Evolutionary conservation across 2,113 vertebrate species (phyloP).

Genomic region (Tympanuchus pallidicinctus): DNA sequence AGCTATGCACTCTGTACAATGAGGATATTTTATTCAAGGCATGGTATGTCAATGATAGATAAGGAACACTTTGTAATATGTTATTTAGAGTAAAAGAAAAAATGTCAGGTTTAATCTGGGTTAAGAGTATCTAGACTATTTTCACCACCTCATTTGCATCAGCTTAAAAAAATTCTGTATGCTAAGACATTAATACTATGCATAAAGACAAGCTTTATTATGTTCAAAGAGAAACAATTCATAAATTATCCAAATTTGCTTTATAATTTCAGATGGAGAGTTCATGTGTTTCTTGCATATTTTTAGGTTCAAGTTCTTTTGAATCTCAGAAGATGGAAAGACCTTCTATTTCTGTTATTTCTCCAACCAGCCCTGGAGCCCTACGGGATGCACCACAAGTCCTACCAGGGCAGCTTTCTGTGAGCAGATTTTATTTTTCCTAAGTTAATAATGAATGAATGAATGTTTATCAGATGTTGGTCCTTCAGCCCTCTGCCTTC

Average conservation of each 20-base stretch:
- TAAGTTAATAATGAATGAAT: neutral
- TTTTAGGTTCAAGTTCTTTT: constrained; percentile 96
- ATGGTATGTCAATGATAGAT: neutral
- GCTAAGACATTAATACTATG: neutral
- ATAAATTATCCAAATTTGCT: neutral
- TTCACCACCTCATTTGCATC: neutral
- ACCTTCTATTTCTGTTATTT: constrained; percentile 98
- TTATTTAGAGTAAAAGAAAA: neutral
- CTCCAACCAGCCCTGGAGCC: constrained; percentile 95
- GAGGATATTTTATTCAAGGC: neutral
- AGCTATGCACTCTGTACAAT: neutral
- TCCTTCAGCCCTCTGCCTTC: neutral
- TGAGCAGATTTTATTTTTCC: constrained; percentile 75
- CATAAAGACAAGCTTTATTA: neutral
- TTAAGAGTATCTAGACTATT: neutral
- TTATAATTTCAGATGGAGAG: neutral
- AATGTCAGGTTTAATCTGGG: neutral
- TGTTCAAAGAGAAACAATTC: neutral
- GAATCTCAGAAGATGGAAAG: constrained; percentile 99
- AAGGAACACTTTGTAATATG: neutral
- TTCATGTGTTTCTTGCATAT: neutral
- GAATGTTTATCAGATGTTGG: neutral
- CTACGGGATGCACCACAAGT: constrained; percentile 92
- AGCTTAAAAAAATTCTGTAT: neutral
- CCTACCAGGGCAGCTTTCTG: constrained; percentile 95